Evolutionary conservation across 2,888 invertebrate genomes (phyloP).

Genomic region (Apotomis betuletana): DNA sequence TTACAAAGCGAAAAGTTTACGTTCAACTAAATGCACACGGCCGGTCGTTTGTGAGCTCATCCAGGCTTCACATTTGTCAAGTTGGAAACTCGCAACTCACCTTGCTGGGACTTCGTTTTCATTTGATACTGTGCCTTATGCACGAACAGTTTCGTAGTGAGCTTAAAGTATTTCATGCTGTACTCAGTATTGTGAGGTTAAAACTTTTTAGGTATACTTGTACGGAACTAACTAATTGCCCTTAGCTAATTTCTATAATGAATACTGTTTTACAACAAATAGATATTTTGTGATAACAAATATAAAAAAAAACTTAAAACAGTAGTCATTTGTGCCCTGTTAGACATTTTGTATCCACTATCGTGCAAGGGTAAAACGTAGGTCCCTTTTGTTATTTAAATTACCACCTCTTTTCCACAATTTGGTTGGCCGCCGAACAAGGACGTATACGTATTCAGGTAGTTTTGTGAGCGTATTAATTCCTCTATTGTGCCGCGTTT

Average conservation of each 20-base stretch:
- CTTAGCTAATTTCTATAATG: too few relatives aligned
- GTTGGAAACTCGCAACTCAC: conserved; percentile 61
- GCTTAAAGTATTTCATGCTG: conserved; percentile 6
- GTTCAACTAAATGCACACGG: conserved; percentile 74
- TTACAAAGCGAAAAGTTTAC: conserved; percentile 68
- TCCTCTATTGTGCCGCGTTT: conserved; percentile 23
- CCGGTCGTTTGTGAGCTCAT: conserved; percentile 64
- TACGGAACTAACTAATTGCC: background rate
- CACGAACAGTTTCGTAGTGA: conserved; percentile 16
- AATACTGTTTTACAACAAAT: too few relatives aligned
- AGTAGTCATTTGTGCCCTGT: background rate
- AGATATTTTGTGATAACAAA: too few relatives aligned
- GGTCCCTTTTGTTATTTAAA: background rate
- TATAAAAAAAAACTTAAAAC: background rate
- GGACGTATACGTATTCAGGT: background rate
- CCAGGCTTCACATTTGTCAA: conserved; percentile 66
- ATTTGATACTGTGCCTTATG: conserved; percentile 36
- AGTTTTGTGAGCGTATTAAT: conserved; percentile 1
- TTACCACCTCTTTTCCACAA: background rate
- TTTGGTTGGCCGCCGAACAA: background rate
- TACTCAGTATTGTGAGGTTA: background rate
- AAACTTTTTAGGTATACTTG: background rate
- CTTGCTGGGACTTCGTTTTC: conserved; percentile 47
- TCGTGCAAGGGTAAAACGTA: background rate
- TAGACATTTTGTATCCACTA: background rate